These are phyloP conservation scores for Cyphomyrmex costatus DNA, from an alignment of 1,140 invertebrate genomes.

Conservation along the genomic window DNA sequence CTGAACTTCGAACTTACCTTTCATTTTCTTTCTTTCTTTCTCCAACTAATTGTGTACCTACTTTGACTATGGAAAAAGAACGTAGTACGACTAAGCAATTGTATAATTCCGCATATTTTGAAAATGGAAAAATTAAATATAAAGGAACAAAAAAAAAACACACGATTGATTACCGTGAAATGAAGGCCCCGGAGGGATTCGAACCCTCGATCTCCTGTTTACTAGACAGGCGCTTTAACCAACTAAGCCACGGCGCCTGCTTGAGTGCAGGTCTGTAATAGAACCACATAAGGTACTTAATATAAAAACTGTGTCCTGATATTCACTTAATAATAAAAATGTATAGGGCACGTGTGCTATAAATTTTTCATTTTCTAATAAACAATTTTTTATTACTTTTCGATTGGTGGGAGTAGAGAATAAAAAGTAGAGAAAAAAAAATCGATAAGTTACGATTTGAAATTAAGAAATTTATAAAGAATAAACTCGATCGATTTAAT, in stretches of 20 bases:
- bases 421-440: too few species aligned
- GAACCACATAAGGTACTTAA: background rate
- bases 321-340: too few species aligned
- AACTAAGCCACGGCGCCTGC: constrained; percentile 88
- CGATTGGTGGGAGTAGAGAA: too few species aligned
- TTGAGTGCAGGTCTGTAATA: background rate
- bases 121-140: background rate
- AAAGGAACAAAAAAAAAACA: background rate
- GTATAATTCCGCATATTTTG: background rate
- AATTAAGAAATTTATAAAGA: too few species aligned
- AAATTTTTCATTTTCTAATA: too few species aligned
- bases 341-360: too few species aligned
- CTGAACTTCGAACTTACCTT: background rate
- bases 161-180: background rate
- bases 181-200: constrained; percentile 87
- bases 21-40: background rate
- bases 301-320: background rate
- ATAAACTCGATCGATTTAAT: too few species aligned
- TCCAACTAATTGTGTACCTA: background rate
- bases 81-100: background rate
- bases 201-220: constrained; percentile 88
- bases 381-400: background rate
- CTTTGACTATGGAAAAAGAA: background rate
- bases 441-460: too few species aligned
- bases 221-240: constrained; percentile 89